A percentile compares a stretch with the other conserved stretches of the same genome.
Evolutionary conservation across 2,113 vertebrate genomes (phyloP).

Genomic region (Ctenodactylus gundi): DNA sequence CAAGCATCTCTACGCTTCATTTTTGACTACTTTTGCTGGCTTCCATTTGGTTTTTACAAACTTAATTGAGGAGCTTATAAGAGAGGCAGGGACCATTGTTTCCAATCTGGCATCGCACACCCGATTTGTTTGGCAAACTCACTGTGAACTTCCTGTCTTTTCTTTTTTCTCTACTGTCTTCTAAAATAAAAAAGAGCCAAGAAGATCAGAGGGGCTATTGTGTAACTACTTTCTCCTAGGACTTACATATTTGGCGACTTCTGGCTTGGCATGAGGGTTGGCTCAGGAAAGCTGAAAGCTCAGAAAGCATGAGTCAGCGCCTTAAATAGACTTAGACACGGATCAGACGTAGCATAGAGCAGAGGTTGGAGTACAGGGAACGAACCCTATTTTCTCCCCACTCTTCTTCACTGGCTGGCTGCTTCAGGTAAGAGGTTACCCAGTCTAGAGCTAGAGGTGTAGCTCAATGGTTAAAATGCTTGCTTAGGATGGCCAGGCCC

Average conservation of each 20-base stretch:
- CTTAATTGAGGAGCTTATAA: not conserved
- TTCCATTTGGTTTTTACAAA: not conserved
- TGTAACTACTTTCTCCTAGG: slow-evolving; percentile 3
- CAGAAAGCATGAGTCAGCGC: not conserved
- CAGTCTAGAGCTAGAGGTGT: too few species aligned
- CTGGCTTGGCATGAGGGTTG: slow-evolving; percentile 26
- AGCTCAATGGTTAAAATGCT: too few species aligned
- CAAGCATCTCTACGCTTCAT: not conserved
- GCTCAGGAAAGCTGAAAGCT: not conserved
- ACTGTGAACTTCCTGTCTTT: slow-evolving; percentile 15
- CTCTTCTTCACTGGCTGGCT: not conserved
- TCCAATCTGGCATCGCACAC: slow-evolving; percentile 19
- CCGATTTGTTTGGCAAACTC: slow-evolving; percentile 42
- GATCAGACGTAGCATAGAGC: not conserved
- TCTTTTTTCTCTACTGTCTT: not conserved
- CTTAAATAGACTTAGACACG: slow-evolving; percentile 19
- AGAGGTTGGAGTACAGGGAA: not conserved
- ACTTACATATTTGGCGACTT: slow-evolving; percentile 55
- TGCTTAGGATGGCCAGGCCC: too few species aligned
- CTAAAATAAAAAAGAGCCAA: slow-evolving; percentile 34
- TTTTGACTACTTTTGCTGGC: not conserved
- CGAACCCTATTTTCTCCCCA: not conserved
- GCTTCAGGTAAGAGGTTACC: not conserved
- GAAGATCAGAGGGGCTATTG: slow-evolving; percentile 37
- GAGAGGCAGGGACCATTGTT: slow-evolving; percentile 22